Evolutionary conservation across 2,797 vertebrate species (phyloP).

Genomic region (Rachycentron canadum): DNA sequence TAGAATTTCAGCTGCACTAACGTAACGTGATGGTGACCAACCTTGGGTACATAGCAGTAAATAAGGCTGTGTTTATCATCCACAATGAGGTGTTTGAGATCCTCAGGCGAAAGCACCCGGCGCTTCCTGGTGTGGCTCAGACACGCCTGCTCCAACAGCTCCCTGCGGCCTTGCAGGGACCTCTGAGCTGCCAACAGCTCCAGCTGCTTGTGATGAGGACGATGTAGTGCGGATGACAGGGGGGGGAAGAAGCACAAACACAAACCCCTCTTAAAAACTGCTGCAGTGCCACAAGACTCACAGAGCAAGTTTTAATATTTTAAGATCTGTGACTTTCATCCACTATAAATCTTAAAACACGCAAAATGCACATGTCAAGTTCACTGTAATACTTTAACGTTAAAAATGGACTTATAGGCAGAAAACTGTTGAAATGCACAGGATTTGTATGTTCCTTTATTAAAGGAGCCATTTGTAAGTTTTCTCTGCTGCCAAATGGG

Average conservation of each 20-base stretch:
- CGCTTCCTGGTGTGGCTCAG: slow-evolving; percentile 88
- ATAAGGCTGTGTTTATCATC: slow-evolving; percentile 93
- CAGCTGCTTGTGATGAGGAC: slow-evolving; percentile 61
- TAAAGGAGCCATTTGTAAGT: no score
- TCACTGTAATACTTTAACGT: not conserved
- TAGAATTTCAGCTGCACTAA: not conserved
- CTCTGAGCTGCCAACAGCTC: slow-evolving; percentile 82
- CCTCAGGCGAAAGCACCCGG: slow-evolving; percentile 89
- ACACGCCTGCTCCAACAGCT: slow-evolving; percentile 88
- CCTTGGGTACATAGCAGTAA: slow-evolving; percentile 99
- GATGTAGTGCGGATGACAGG: not conserved
- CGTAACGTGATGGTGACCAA: slow-evolving; percentile 46
- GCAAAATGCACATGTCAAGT: not conserved
- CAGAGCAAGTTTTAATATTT: not conserved
- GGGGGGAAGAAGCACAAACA: slow-evolving; percentile 17
- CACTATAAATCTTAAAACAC: not conserved
- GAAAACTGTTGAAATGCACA: not conserved
- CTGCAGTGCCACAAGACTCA: slow-evolving; percentile 1
- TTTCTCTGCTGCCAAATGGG: no score
- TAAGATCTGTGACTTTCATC: not conserved
- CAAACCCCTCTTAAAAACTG: slow-evolving; percentile 27
- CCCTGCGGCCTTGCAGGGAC: slow-evolving; percentile 87
- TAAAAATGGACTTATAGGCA: not conserved
- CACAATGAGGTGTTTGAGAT: slow-evolving; percentile 95
- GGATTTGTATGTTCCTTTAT: no score